These are phyloP conservation scores for Drosophila peninsularis DNA, from an alignment of 2,888 invertebrate genomes.

Conservation along the genomic window DNA sequence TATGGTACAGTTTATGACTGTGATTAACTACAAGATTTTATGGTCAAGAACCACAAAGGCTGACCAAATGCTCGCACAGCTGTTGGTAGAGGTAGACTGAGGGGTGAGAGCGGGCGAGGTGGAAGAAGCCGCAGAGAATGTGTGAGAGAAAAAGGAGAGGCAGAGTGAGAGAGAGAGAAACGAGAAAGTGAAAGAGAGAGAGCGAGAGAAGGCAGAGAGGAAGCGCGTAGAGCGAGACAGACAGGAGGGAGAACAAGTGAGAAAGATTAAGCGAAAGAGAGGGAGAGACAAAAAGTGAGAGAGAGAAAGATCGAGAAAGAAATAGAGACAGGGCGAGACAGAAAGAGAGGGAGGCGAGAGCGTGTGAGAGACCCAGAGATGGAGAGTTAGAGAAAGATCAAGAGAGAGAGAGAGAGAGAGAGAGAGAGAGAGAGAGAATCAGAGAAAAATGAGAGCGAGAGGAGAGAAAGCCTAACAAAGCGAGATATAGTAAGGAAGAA, in stretches of 20 bases:
- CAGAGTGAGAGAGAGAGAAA: not conserved
- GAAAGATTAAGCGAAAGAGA: not conserved
- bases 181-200: not conserved
- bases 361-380: no score
- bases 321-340: not conserved
- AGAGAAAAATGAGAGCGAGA: not conserved
- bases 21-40: constrained; percentile 53
- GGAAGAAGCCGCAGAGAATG: not conserved
- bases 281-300: not conserved
- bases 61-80: constrained; percentile 16
- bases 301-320: not conserved
- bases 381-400: rapidly evolving
- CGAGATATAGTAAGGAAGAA: not conserved
- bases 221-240: not conserved
- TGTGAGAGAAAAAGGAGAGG: no score
- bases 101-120: not conserved
- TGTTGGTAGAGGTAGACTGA: constrained; percentile 11
- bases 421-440: not conserved
- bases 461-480: not conserved
- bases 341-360: not conserved
- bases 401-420: not conserved
- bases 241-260: not conserved
- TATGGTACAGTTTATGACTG: constrained; percentile 45
- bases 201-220: no score
- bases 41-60: not conserved